These are phyloP conservation scores for Poeciliopsis turrubarensis DNA, from an alignment of 2,113 vertebrate species.

Conservation along the genomic window DNA sequence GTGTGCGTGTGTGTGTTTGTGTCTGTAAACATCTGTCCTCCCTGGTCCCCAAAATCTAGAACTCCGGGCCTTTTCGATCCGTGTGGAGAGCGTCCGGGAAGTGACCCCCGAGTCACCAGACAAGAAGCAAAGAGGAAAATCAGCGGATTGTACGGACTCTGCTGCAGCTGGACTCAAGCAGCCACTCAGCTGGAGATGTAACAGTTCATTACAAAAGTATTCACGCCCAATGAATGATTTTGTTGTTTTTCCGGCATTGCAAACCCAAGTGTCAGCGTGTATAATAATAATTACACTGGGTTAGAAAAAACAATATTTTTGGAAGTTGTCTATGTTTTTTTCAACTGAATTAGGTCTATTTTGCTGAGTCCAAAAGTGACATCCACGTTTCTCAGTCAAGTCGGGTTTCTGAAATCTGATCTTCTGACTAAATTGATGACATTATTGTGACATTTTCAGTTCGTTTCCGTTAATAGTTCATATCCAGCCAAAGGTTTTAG, in stretches of 20 bases:
- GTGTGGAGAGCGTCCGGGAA: neutral
- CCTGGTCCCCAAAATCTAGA: slow-evolving; percentile 11
- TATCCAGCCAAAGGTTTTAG: no score
- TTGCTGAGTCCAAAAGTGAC: no score
- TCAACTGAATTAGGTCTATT: no score
- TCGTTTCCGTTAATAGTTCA: no score
- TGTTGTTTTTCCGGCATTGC: neutral
- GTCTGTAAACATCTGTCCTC: slow-evolving; percentile 38
- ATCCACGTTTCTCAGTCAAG: no score
- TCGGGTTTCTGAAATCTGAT: no score
- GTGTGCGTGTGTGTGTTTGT: slow-evolving; percentile 1
- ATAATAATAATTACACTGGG: neutral
- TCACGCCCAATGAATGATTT: neutral
- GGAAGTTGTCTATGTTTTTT: no score
- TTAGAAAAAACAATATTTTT: no score
- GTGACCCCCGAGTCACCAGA: slow-evolving; percentile 26
- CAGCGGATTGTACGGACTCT: neutral
- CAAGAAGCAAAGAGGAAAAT: neutral
- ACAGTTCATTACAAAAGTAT: neutral
- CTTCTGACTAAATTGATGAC: no score
- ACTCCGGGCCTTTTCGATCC: slow-evolving; percentile 1
- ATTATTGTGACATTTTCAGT: no score
- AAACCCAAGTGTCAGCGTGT: neutral
- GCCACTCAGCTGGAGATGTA: no score
- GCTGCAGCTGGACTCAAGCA: slow-evolving; percentile 26